Percentiles rank a stretch among this genome's conserved stretches.
Conservation (phyloP, 2,113 vertebrate genomes). For the Rhipidura dahli region DNA sequence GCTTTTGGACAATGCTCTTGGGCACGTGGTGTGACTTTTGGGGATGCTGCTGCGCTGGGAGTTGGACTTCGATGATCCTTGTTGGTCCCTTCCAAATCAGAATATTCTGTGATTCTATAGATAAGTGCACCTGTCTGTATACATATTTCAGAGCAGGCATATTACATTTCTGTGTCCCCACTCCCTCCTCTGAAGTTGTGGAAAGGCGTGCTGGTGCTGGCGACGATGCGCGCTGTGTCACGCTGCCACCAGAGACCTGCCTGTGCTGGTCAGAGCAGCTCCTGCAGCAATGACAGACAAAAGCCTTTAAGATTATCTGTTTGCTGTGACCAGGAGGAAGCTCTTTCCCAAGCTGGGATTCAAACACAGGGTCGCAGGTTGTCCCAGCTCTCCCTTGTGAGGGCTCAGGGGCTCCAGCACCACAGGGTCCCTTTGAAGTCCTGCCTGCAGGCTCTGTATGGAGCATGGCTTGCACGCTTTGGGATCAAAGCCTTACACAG, state of each 20-base stretch:
- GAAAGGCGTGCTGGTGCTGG: too few species aligned
- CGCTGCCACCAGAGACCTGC: background rate
- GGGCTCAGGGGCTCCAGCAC: background rate
- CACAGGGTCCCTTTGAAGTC: rapidly evolving
- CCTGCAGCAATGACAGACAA: background rate
- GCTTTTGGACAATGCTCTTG: rapidly evolving
- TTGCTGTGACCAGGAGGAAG: background rate
- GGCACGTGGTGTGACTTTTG: background rate
- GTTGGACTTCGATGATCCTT: background rate
- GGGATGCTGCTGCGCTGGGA: background rate
- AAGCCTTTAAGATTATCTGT: background rate
- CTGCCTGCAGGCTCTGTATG: background rate
- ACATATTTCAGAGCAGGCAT: background rate
- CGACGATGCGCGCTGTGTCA: too few species aligned
- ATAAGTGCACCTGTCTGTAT: background rate
- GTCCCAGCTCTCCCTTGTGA: rapidly evolving
- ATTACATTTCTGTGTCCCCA: background rate
- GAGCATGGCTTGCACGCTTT: background rate
- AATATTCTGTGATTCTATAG: too few species aligned
- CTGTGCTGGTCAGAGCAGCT: background rate
- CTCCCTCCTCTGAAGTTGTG: background rate
- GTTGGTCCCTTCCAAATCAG: background rate
- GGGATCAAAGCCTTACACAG: background rate
- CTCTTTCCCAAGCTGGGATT: background rate
- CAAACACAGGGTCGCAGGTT: rapidly evolving